phyloP scores from a whole-genome alignment of 1,140 invertebrate genomes.

The Arctopsyche grandis region DNA sequence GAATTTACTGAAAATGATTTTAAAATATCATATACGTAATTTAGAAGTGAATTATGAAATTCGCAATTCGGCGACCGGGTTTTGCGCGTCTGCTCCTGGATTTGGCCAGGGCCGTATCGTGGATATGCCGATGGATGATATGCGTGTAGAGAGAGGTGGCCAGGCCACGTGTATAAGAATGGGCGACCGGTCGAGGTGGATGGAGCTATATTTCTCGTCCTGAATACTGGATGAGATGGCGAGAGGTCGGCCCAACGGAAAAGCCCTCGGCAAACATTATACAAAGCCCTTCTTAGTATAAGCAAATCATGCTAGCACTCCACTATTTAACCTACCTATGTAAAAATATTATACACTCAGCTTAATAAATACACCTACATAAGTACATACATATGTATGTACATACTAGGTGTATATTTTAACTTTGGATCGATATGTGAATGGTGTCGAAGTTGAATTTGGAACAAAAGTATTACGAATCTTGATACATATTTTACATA shows the following conservation, averaged over 20 bases:
- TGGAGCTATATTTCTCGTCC: conserved; percentile 47
- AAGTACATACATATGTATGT: too few species aligned
- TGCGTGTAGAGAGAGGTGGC: conserved; percentile 43
- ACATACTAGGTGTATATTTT: too few species aligned
- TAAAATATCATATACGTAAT: background rate
- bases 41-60: background rate
- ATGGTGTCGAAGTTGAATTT: too few species aligned
- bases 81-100: background rate
- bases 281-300: too few species aligned
- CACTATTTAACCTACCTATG: too few species aligned
- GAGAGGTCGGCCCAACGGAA: conserved; percentile 28
- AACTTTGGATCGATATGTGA: too few species aligned
- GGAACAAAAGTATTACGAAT: too few species aligned
- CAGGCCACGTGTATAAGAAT: conserved; percentile 38
- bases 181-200: conserved; percentile 33
- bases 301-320: too few species aligned
- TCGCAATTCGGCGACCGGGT: background rate
- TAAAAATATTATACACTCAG: too few species aligned
- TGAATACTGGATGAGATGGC: conserved; percentile 53
- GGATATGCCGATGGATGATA: conserved; percentile 50
- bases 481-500: too few species aligned
- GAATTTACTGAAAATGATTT: background rate
- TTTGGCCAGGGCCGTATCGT: conserved; percentile 21
- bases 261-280: background rate
- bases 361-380: background rate